Evolutionary conservation across 2,888 invertebrate genomes (phyloP).

Genomic region (Pimpla rufipes): DNA sequence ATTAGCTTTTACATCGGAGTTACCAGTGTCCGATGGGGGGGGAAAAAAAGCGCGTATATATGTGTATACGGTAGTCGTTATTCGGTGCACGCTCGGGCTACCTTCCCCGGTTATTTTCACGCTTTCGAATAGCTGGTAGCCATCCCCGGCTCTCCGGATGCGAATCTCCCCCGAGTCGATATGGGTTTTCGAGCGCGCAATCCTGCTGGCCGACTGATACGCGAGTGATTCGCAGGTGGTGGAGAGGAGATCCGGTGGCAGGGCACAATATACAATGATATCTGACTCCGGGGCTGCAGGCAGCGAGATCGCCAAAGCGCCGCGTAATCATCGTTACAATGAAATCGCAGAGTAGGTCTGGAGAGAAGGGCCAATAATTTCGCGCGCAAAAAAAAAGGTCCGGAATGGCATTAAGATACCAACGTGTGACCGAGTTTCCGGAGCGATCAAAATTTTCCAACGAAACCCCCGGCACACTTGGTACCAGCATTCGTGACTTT

Average conservation of each 20-base stretch:
- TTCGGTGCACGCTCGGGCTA: constrained; percentile 61
- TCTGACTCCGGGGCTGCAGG: constrained; percentile 46
- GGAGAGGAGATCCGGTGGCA: constrained; percentile 50
- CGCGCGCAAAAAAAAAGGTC: neutral
- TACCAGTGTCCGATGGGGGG: constrained; percentile 52
- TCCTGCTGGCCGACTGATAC: constrained; percentile 60
- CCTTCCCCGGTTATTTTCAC: constrained; percentile 67
- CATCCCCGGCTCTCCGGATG: constrained; percentile 62
- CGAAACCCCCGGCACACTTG: too few species aligned
- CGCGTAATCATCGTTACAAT: constrained; percentile 54
- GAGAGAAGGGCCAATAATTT: neutral
- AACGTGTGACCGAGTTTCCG: neutral
- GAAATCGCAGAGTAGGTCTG: constrained; percentile 15
- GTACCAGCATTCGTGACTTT: too few species aligned
- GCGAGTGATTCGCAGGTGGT: constrained; percentile 53
- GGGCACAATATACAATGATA: constrained; percentile 56
- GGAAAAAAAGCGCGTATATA: constrained; percentile 11
- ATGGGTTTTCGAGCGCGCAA: constrained; percentile 63
- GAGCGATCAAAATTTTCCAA: neutral
- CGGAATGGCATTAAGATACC: neutral
- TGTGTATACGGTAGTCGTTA: constrained; percentile 38
- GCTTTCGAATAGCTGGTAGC: constrained; percentile 64
- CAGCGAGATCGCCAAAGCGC: constrained; percentile 48
- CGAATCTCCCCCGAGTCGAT: constrained; percentile 71
- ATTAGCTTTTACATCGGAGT: constrained; percentile 59